Evolutionary conservation across 2,797 vertebrate genomes (phyloP).

Genomic region (Graptemys geographica): DNA sequence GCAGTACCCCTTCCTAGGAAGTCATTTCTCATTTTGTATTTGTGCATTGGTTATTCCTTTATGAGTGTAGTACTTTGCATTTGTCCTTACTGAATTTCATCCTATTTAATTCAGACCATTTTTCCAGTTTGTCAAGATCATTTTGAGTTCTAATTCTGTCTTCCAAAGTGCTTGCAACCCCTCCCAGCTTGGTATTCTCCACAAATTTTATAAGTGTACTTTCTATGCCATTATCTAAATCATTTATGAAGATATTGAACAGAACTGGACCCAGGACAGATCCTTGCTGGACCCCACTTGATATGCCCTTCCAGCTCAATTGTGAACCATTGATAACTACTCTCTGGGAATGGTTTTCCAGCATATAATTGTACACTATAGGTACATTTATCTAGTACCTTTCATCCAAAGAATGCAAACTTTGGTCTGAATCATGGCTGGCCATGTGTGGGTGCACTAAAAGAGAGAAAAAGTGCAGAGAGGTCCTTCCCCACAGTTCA

Average conservation of each 20-base stretch:
- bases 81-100: background rate
- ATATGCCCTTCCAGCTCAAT: background rate
- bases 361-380: accelerated
- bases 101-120: background rate
- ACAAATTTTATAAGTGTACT: background rate
- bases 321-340: background rate
- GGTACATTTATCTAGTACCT: background rate
- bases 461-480: background rate
- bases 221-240: background rate
- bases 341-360: background rate
- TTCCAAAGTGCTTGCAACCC: background rate
- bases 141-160: background rate
- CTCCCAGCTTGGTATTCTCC: background rate
- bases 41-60: background rate
- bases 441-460: background rate
- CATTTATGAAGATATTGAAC: background rate
- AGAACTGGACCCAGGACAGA: background rate
- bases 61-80: background rate
- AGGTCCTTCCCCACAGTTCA: accelerated
- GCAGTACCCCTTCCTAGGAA: background rate
- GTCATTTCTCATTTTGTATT: background rate
- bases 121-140: background rate
- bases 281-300: background rate
- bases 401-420: background rate
- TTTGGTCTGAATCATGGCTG: background rate